A percentile compares a stretch with the other conserved stretches of the same genome.
phyloP scores from a whole-genome alignment of 2,797 vertebrate species.

The Buceros bicornis region DNA sequence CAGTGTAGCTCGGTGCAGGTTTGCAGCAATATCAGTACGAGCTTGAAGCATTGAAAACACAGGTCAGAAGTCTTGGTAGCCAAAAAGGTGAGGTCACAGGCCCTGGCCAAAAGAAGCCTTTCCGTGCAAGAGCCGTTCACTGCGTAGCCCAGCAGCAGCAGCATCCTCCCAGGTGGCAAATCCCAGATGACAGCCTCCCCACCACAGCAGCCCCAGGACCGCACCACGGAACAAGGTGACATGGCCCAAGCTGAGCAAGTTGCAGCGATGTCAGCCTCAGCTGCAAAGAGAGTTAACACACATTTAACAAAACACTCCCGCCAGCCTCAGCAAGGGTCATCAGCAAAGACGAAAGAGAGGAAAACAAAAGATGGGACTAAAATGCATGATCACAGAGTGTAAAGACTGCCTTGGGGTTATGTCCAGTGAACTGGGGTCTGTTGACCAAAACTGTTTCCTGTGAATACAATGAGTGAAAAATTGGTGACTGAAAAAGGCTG shows the following conservation, averaged over 20 bases:
- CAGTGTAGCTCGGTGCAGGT: fast-evolving
- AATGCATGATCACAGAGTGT: not conserved
- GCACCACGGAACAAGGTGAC: fast-evolving
- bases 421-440: not conserved
- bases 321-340: not conserved
- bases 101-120: not conserved
- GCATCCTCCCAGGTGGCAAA: not conserved
- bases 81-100: not conserved
- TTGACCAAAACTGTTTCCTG: not conserved
- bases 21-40: not conserved
- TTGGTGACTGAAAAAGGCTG: not conserved
- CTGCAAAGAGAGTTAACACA: not conserved
- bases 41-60: not conserved
- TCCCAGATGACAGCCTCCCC: not conserved
- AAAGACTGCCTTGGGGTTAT: not conserved
- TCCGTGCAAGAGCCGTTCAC: not conserved
- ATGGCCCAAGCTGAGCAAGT: not conserved
- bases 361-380: not conserved
- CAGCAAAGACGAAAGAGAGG: not conserved
- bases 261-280: not conserved
- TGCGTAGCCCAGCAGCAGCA: not conserved
- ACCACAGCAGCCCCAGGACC: fast-evolving
- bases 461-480: not conserved
- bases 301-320: fast-evolving
- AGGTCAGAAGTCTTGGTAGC: not conserved